phyloP scores from a whole-genome alignment of 2,797 vertebrate genomes.

The Phaenicophaeus curvirostris region DNA sequence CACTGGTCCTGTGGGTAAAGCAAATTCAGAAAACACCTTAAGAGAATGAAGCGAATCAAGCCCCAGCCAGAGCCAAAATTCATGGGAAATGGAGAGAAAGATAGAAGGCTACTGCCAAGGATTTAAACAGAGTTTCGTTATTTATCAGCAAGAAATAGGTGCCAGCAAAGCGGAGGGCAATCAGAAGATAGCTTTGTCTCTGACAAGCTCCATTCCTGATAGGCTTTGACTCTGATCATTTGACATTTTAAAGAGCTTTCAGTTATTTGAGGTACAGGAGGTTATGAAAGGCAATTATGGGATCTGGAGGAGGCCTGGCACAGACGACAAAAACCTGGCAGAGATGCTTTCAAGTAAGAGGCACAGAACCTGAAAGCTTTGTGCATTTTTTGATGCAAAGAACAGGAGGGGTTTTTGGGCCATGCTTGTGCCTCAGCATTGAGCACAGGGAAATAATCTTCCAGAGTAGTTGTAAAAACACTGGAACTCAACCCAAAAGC shows the following conservation, averaged over 20 bases:
- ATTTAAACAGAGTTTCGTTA: neutral
- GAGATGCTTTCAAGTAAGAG: neutral
- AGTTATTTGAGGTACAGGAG: constrained; percentile 14
- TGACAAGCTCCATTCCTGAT: constrained; percentile 28
- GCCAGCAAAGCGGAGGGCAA: neutral
- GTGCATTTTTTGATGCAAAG: neutral
- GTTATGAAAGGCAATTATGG: constrained; percentile 24
- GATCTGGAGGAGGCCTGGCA: neutral
- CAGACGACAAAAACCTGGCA: neutral
- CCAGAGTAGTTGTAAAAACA: neutral
- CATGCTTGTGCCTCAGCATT: neutral
- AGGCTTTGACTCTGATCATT: constrained; percentile 23
- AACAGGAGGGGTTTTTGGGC: neutral
- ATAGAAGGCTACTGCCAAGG: neutral
- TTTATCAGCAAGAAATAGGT: neutral
- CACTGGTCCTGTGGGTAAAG: neutral
- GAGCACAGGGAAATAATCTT: neutral
- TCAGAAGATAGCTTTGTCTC: constrained; percentile 37
- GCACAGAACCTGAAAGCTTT: neutral
- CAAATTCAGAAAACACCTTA: neutral
- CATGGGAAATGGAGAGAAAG: neutral
- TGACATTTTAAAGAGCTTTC: constrained; percentile 54
- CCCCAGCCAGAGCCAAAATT: neutral
- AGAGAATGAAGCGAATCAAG: neutral
- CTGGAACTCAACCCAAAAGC: neutral